These are phyloP conservation scores for Clarias pachynema DNA, from an alignment of 2,797 vertebrate species.

Conservation along the genomic window DNA sequence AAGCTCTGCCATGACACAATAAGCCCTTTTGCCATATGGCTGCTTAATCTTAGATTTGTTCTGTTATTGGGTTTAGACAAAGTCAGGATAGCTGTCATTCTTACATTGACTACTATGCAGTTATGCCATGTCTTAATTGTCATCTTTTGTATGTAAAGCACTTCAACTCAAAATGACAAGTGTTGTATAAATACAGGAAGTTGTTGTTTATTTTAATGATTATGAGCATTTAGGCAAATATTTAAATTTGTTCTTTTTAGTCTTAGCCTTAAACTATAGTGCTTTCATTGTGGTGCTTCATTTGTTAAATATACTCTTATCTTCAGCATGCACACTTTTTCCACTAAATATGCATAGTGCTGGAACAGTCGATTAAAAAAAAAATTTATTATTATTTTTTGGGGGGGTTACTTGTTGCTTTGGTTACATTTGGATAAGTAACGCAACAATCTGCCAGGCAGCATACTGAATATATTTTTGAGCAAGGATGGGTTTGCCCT, in stretches of 20 bases:
- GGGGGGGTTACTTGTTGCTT: neutral
- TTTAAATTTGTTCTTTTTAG: neutral
- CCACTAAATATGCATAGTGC: neutral
- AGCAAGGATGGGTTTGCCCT: neutral
- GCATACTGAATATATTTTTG: neutral
- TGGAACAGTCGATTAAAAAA: neutral
- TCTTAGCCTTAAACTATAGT: neutral
- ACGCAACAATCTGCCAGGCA: neutral
- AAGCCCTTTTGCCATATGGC: slow-evolving; percentile 23
- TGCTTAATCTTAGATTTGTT: neutral
- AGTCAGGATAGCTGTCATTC: neutral
- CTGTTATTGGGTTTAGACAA: neutral
- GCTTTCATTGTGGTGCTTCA: neutral
- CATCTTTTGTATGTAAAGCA: neutral
- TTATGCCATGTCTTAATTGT: neutral
- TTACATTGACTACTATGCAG: neutral
- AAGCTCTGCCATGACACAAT: neutral
- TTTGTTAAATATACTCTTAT: neutral
- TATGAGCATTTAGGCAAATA: neutral
- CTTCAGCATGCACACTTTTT: neutral
- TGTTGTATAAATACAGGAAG: neutral
- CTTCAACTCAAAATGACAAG: neutral
- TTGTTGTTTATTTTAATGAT: neutral
- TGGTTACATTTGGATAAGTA: neutral
- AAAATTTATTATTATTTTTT: too few species aligned